Conservation (phyloP, 2,797 vertebrate genomes). For the Clarias pachynema region DNA sequence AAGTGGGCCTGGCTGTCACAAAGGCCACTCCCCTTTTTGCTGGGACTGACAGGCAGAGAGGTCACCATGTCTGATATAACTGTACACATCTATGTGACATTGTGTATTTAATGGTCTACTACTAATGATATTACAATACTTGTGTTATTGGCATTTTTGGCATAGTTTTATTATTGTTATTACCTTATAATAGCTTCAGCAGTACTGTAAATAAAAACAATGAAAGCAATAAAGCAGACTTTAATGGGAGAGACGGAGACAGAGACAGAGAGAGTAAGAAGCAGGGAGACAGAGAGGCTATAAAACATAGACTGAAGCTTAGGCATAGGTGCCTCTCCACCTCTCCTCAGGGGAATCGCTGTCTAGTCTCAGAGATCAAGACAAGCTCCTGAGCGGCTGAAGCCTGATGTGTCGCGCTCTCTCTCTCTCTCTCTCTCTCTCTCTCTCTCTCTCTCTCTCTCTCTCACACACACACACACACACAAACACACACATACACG, state of each 20-base stretch:
- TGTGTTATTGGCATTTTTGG: constrained; percentile 2
- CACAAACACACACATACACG: neutral
- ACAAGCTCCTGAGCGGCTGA: constrained; percentile 23
- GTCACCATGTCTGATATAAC: neutral
- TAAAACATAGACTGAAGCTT: constrained; percentile 32
- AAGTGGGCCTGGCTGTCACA: neutral
- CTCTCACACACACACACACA: neutral
- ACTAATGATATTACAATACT: neutral
- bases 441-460: neutral
- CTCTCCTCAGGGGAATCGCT: constrained; percentile 29
- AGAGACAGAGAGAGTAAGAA: neutral
- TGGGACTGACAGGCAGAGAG: neutral
- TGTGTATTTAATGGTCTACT: neutral
- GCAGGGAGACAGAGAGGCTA: neutral
- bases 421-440: neutral
- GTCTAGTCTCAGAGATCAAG: constrained; percentile 35
- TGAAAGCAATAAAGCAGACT: constrained; percentile 13
- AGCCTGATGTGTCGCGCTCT: neutral
- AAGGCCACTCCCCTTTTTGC: neutral
- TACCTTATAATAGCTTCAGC: neutral
- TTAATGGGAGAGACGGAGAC: constrained; percentile 5
- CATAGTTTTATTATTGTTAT: neutral
- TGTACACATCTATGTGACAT: no score
- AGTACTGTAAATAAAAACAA: constrained; percentile 7
- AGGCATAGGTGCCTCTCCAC: constrained; percentile 15